Conservation (phyloP, 2,797 vertebrate genomes). For the Eulemur mongoz region DNA sequence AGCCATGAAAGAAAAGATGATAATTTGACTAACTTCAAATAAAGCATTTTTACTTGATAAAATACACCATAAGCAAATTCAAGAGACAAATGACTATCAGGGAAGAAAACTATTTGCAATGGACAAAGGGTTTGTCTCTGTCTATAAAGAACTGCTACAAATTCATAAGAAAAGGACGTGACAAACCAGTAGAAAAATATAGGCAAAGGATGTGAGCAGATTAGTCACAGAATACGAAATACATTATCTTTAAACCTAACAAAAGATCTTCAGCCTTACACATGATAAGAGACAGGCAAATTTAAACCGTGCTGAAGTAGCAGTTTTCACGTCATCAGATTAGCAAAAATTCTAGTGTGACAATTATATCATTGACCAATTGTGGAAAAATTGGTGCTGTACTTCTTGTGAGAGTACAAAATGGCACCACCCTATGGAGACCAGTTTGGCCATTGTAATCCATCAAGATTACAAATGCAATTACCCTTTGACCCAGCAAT, state of each 20-base stretch:
- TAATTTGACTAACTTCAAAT: slow-evolving; percentile 13
- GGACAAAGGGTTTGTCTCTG: not conserved
- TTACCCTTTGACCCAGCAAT: slow-evolving; percentile 18
- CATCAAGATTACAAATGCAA: not conserved
- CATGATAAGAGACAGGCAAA: not conserved
- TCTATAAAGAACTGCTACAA: not conserved
- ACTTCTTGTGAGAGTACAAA: not conserved
- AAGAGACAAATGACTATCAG: not conserved
- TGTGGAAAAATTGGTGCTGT: not conserved
- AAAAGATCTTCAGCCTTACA: not conserved
- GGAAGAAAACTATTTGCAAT: not conserved
- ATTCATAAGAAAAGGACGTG: slow-evolving; percentile 17
- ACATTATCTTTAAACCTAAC: not conserved
- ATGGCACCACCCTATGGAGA: not conserved
- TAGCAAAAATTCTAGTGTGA: not conserved
- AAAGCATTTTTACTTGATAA: not conserved
- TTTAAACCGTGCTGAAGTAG: not conserved
- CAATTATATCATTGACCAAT: not conserved
- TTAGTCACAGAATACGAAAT: not conserved
- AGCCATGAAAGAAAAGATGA: not conserved
- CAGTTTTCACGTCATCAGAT: slow-evolving; percentile 4
- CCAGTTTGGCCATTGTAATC: not conserved
- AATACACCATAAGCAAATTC: not conserved
- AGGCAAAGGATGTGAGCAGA: not conserved
- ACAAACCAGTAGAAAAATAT: not conserved